Evolutionary conservation across 2,797 vertebrate species (phyloP), one percentile per base, ranked within the genome.

Genomic region (Mallotus villosus): DNA sequence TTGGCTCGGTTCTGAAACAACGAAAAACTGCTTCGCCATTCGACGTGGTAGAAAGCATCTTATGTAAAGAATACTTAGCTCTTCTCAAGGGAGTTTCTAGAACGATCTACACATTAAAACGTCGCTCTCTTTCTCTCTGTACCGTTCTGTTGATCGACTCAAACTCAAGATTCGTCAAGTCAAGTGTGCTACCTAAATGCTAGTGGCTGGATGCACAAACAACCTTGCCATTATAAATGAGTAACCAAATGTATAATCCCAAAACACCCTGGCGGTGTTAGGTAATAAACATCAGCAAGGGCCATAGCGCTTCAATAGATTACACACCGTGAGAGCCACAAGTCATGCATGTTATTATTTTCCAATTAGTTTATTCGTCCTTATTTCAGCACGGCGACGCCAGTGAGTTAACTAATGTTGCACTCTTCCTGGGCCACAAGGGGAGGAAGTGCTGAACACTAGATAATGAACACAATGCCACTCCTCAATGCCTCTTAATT

Each of bases 401-500:
- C 70, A 73, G 70, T 37, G 70, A 76, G 73, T 79, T 79, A 78
- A 74, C 74, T 83, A 71, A 78, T 46, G 72, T 67, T 62, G 70
- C 62, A 0, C 57, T 21, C 9, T 21, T 63, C 57, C 22, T 17
- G n/a, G 46, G 71, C 34, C 67, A 68, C 19, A 41, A 77, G 41
- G 75, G 70, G 29, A 67, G 68, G 64, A 61, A 63, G 67, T 58
- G 68, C 76, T 55, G 32, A 75, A 71, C 65, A 72, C 41, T 19
- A 82, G 69, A 86, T 84, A 79, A 87, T 80, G 69, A 84, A 70
- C 74, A 79, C 78, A 77, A 73, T 61, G 76, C 70, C 68, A 63
- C 81, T 63, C 61, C 69, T 85, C 72, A 85, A 81, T 74, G 74
- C 21, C 74, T 73, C 70, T 76, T 81, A 79, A 85, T 85, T 55